Evolutionary conservation across 2,797 vertebrate species (phyloP), one percentile per base, ranked within the genome.

Genomic region (Mycteria americana): DNA sequence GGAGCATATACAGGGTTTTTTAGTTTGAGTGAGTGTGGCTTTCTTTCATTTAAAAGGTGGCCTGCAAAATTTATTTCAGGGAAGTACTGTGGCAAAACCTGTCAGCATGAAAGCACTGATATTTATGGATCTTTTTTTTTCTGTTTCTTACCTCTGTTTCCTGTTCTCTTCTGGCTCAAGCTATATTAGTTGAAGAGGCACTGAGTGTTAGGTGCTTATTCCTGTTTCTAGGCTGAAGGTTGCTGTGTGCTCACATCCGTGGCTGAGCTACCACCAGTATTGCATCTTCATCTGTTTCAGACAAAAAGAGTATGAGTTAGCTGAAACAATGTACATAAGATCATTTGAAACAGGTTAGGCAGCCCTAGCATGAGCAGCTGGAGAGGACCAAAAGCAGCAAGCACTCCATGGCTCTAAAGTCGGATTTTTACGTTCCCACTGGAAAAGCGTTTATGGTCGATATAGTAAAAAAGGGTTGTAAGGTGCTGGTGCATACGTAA

Each of bases 1-100:
- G 0, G 45, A 35, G 18, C 9, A 5, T 5, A 14, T 14, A 6
- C 8, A 3, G 7, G 17, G 12, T 1, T 12, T 12, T 69, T 33
- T 27, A 37, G 35, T 35, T 39, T 9, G 30, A 63, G 33, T 21
- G 73, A 43, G 12, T 2, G 19, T 18, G 45, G 13, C 45, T 22
- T 51, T 0, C 45, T 80, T 57, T 22, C 13, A 15, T 16, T 70
- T 21, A 18, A 41, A 51, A 64, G 33, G 25, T 60, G n/a, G 35
- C 21, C 41, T 46, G 62, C 48, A 56, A 43, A 41, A 3, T 25
- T 51, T 21, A 65, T 46, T 43, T 45, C n/a, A 37, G 35, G 31
- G 41, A 63, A 15, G 31, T 41, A 25, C 35, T 67, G 41, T 53
- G 62, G 45, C 64, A 62, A 72, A 31, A 39, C 8, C 18, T 46